phyloP scores from a whole-genome alignment of 1,140 invertebrate species.

The Aphidius gifuensis region DNA sequence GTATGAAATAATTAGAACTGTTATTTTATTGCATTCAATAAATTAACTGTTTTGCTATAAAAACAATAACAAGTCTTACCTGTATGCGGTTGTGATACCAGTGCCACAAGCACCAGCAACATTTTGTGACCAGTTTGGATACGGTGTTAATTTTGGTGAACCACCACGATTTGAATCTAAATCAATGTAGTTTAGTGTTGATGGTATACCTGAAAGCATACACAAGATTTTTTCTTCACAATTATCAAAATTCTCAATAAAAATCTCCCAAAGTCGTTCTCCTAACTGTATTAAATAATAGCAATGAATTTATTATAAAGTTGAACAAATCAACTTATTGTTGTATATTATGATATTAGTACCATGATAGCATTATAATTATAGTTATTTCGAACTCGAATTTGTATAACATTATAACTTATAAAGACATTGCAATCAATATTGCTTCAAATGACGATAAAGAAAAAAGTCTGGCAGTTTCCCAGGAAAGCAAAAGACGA shows the following conservation, averaged over 20 bases:
- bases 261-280: neutral
- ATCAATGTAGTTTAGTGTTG: conserved; percentile 75
- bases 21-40: no score
- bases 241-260: neutral
- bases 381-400: no score
- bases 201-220: conserved; percentile 66
- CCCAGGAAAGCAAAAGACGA: no score
- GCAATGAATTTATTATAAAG: no score
- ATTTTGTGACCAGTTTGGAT: conserved; percentile 72
- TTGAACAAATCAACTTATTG: no score
- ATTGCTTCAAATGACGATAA: no score
- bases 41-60: neutral
- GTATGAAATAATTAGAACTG: conserved; percentile 10
- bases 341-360: no score
- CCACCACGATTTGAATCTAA: conserved; percentile 61
- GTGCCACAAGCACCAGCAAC: conserved; percentile 69
- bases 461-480: no score
- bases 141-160: conserved; percentile 71
- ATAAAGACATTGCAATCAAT: no score
- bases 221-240: neutral
- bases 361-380: no score
- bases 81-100: conserved; percentile 72
- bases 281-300: no score
- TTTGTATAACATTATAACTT: no score
- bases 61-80: conserved; percentile 32